These are phyloP conservation scores for Frankliniella fusca DNA, from an alignment of 2,888 invertebrate genomes.

Conservation along the genomic window DNA sequence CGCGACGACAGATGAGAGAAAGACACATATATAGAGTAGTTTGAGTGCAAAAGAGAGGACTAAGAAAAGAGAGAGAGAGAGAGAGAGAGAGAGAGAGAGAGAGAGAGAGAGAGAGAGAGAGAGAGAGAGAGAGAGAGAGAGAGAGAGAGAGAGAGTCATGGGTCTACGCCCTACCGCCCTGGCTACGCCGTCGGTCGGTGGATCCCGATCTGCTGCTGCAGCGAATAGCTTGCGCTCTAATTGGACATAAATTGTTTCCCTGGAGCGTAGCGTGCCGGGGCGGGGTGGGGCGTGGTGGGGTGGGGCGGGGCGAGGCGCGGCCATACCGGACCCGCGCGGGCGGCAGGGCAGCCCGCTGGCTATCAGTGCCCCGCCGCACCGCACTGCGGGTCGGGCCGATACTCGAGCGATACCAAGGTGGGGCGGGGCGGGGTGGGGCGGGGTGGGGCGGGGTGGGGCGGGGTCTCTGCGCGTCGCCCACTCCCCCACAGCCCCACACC, in stretches of 20 bases:
- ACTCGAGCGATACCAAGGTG: background rate
- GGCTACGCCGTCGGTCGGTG: no score
- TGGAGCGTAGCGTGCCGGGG: background rate
- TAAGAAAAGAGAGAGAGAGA: background rate
- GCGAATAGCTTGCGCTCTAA: constrained; percentile 7
- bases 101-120: constrained; percentile 31
- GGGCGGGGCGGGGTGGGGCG: background rate
- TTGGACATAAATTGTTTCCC: constrained; percentile 17
- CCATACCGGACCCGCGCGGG: background rate
- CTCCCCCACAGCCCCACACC: background rate
- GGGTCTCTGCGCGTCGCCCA: background rate
- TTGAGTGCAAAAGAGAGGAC: no score
- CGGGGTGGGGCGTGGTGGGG: background rate
- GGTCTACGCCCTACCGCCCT: no score
- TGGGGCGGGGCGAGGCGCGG: background rate
- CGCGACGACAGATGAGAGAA: no score
- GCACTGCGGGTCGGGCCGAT: no score
- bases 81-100: constrained; percentile 23
- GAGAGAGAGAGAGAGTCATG: background rate
- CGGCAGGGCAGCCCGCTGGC: background rate
- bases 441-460: background rate
- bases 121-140: constrained; percentile 29
- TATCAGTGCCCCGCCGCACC: background rate
- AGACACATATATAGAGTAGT: no score
- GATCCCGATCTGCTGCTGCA: background rate